phyloP scores from a whole-genome alignment of 2,888 invertebrate genomes.

The Agrotis puta region DNA sequence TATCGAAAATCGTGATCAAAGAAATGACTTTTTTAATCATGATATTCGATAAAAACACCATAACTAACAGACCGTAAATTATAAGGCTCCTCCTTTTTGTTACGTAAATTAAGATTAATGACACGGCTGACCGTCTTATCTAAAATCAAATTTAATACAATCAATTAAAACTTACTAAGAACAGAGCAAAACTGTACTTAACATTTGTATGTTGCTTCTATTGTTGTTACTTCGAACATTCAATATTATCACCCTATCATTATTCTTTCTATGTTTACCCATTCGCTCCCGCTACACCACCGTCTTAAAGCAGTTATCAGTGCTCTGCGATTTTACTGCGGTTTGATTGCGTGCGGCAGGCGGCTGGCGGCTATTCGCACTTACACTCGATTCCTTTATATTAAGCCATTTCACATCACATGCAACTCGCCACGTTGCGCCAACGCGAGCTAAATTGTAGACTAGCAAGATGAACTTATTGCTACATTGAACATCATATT shows the following conservation, averaged over 20 bases:
- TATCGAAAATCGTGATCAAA: background rate
- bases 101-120: constrained; percentile 12
- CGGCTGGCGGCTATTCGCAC: constrained; percentile 63
- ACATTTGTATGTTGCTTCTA: too few species aligned
- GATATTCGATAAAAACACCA: too few species aligned
- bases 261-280: too few species aligned
- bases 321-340: constrained; percentile 80
- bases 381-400: constrained; percentile 80
- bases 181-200: background rate
- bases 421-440: constrained; percentile 52
- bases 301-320: constrained; percentile 74
- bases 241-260: too few species aligned
- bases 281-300: constrained; percentile 61
- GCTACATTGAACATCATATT: constrained; percentile 30
- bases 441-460: constrained; percentile 44
- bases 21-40: background rate
- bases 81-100: constrained; percentile 6
- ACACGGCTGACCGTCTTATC: constrained; percentile 8
- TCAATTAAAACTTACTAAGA: background rate
- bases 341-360: constrained; percentile 80
- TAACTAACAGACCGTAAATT: background rate
- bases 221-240: too few species aligned
- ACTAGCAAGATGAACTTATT: constrained; percentile 50
- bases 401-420: constrained; percentile 70
- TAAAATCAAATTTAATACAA: constrained; percentile 5